A percentile compares a stretch with the other conserved stretches of the same genome.
phyloP scores from a whole-genome alignment of 2,888 invertebrate genomes.

The Neoitamus cyanurus region DNA sequence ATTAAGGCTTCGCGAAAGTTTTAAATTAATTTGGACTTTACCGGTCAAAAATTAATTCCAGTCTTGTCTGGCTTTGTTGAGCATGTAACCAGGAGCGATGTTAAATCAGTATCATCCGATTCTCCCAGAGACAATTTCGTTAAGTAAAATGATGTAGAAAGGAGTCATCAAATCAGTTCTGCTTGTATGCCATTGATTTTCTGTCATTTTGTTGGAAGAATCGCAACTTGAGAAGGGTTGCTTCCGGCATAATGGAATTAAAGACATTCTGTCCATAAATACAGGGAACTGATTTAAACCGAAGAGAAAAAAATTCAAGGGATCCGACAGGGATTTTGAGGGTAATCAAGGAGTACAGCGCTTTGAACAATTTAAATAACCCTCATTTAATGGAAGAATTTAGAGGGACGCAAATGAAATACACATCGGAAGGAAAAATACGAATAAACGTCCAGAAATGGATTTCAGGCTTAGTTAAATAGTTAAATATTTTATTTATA shows the following conservation, averaged over 20 bases:
- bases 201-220: background rate
- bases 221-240: background rate
- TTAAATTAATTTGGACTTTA: background rate
- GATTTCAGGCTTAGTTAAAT: background rate
- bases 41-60: background rate
- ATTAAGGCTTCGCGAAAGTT: background rate
- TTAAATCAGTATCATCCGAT: background rate
- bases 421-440: background rate
- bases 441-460: background rate
- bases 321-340: background rate
- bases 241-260: background rate
- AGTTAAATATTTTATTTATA: background rate
- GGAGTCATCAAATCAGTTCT: background rate
- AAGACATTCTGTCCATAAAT: slow-evolving; percentile 1
- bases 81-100: background rate
- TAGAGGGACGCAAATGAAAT: background rate
- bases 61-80: background rate
- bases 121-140: background rate
- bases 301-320: background rate
- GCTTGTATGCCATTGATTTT: background rate
- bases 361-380: background rate
- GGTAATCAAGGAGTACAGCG: background rate
- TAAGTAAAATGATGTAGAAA: background rate
- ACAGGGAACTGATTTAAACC: background rate
- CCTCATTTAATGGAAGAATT: background rate